Evolutionary conservation across 1,140 invertebrate species (phyloP).

Genomic region (Sinella curviseta): DNA sequence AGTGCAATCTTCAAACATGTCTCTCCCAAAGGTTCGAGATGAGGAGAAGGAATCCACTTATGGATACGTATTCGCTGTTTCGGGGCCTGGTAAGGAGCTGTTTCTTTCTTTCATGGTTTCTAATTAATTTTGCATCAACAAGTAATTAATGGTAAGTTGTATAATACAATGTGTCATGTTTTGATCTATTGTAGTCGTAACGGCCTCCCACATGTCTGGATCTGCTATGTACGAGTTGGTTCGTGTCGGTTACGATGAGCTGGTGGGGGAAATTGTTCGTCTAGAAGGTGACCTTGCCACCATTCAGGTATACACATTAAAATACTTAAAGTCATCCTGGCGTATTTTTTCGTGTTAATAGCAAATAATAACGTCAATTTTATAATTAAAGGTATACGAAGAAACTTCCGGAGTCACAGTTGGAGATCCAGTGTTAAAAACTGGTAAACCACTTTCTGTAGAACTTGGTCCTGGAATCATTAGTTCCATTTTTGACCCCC

Average conservation of each 20-base stretch:
- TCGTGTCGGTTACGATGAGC: constrained; percentile 93
- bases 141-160: background rate
- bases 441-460: constrained; percentile 96
- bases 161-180: constrained; percentile 31
- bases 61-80: constrained; percentile 95
- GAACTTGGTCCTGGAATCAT: constrained; percentile 99
- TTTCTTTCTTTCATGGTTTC: background rate
- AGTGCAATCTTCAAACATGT: constrained; percentile 49
- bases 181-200: constrained; percentile 77
- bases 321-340: too few relatives aligned
- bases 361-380: too few relatives aligned
- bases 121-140: too few relatives aligned
- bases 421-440: constrained; percentile 96
- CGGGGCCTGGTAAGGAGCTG: constrained; percentile 81
- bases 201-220: constrained; percentile 97
- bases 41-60: constrained; percentile 84
- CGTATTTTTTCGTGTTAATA: too few relatives aligned
- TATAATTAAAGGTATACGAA: constrained; percentile 99
- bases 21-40: constrained; percentile 72
- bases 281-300: constrained; percentile 99
- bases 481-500: constrained; percentile 97
- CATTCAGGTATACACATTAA: constrained; percentile 94
- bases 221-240: constrained; percentile 99
- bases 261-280: constrained; percentile 99
- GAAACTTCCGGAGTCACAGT: constrained; percentile 99